Percentiles rank a stretch among this genome's conserved stretches.
phyloP scores from a whole-genome alignment of 1,140 invertebrate genomes.

The Akabosia matsudoensis region DNA sequence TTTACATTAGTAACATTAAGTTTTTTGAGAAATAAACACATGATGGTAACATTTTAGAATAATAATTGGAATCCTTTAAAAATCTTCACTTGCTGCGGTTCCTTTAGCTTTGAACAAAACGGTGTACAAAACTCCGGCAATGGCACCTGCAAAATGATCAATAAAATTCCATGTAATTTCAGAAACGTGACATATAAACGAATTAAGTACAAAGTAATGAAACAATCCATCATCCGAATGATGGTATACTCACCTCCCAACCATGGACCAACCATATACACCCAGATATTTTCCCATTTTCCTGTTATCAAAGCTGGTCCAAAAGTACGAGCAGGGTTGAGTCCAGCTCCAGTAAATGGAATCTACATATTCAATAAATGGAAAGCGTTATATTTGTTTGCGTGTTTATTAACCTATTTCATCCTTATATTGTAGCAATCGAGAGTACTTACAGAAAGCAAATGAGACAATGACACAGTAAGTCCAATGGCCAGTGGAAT shows the following conservation, averaged over 20 bases:
- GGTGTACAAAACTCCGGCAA: slow-evolving; percentile 43
- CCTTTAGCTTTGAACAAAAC: slow-evolving; percentile 41
- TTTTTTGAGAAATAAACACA: slow-evolving; percentile 15
- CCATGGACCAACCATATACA: slow-evolving; percentile 45
- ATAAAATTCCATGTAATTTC: neutral
- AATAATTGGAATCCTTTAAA: slow-evolving; percentile 3
- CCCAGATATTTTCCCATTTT: slow-evolving; percentile 35
- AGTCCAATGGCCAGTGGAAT: slow-evolving; percentile 86
- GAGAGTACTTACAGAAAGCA: slow-evolving; percentile 67
- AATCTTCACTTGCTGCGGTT: neutral
- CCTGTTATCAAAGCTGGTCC: slow-evolving; percentile 53
- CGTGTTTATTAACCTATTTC: slow-evolving; percentile 18
- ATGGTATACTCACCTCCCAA: slow-evolving; percentile 25
- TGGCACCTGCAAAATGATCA: slow-evolving; percentile 26
- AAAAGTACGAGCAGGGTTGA: slow-evolving; percentile 84
- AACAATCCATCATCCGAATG: neutral
- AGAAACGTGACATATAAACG: neutral
- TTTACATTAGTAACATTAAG: neutral
- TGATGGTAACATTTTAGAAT: neutral
- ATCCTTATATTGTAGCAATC: slow-evolving; percentile 50
- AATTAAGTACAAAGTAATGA: neutral
- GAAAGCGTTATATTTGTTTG: slow-evolving; percentile 20
- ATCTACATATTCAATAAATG: slow-evolving; percentile 54
- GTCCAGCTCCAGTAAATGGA: slow-evolving; percentile 74
- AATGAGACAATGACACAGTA: slow-evolving; percentile 72